phyloP scores from a whole-genome alignment of 2,113 vertebrate genomes.

The Plestiodon gilberti region DNA sequence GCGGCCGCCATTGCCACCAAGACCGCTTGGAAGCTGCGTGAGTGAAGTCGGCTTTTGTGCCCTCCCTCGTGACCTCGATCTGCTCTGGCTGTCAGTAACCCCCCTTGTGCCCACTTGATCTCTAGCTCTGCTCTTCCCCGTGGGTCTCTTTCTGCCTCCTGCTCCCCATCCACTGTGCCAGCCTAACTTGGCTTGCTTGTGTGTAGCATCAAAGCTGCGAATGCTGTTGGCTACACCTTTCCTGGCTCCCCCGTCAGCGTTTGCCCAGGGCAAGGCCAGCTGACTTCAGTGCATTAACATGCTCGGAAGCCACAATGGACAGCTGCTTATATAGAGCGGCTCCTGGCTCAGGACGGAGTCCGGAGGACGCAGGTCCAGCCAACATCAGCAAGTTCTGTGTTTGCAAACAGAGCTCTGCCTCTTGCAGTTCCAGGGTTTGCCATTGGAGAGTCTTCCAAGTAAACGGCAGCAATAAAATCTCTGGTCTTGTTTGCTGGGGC shows the following conservation, averaged over 20 bases:
- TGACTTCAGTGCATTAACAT: neutral
- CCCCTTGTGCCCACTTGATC: neutral
- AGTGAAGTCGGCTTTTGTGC: constrained; percentile 68
- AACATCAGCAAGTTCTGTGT: neutral
- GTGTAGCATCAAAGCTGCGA: neutral
- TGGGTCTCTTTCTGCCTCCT: neutral
- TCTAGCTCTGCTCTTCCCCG: neutral
- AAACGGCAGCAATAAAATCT: too few relatives aligned
- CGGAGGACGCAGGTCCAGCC: neutral
- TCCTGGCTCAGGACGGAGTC: neutral
- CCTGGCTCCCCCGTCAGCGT: neutral
- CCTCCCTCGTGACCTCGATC: too few relatives aligned
- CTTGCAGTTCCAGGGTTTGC: too few relatives aligned
- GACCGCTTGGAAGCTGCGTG: constrained; percentile 93
- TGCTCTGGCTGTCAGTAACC: neutral
- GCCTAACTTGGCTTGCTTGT: neutral
- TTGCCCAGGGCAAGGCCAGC: neutral
- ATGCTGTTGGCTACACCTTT: neutral
- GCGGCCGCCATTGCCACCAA: constrained; percentile 85
- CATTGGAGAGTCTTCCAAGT: neutral
- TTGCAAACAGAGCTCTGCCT: neutral
- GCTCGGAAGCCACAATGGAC: neutral
- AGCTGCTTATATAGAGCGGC: neutral
- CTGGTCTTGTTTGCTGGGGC: too few relatives aligned
- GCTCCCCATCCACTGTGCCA: neutral